Percentiles rank a stretch among this genome's conserved stretches.
These are phyloP conservation scores for Excalfactoria chinensis DNA, from an alignment of 2,113 vertebrate species.

Conservation along the genomic window DNA sequence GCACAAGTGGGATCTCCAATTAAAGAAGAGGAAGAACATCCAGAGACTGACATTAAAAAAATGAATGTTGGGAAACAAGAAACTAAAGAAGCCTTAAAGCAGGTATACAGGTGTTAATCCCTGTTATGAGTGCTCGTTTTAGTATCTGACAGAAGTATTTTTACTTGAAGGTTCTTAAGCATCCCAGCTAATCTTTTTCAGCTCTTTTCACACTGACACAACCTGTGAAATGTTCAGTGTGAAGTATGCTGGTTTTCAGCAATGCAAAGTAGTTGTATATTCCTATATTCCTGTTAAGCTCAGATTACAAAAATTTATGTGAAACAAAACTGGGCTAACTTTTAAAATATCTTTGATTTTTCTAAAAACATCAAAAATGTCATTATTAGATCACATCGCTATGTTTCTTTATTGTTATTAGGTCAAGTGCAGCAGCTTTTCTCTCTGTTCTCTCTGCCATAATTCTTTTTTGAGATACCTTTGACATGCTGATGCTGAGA, in stretches of 20 bases:
- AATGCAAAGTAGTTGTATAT: background rate
- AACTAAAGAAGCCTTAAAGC: conserved; percentile 73
- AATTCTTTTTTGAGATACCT: background rate
- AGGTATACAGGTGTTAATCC: conserved; percentile 58
- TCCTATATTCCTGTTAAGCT: background rate
- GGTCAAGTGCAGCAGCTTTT: background rate
- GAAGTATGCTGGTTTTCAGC: background rate
- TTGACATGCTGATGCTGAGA: background rate
- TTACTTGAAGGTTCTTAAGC: background rate
- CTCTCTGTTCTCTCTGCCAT: background rate
- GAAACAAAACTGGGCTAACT: background rate
- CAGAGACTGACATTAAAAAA: conserved; percentile 70
- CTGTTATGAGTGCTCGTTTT: background rate
- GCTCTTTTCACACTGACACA: background rate
- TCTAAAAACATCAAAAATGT: background rate
- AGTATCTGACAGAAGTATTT: background rate
- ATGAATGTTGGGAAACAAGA: conserved; percentile 72
- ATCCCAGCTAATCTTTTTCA: background rate
- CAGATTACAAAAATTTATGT: background rate
- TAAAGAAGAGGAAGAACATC: conserved; percentile 84
- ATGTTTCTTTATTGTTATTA: background rate
- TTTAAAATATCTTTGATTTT: background rate
- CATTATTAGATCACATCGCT: background rate
- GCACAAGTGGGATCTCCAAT: conserved; percentile 78
- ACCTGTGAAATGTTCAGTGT: background rate